Evolutionary conservation across 2,797 vertebrate species (phyloP).

Genomic region (Ctenosaura bakeri): DNA sequence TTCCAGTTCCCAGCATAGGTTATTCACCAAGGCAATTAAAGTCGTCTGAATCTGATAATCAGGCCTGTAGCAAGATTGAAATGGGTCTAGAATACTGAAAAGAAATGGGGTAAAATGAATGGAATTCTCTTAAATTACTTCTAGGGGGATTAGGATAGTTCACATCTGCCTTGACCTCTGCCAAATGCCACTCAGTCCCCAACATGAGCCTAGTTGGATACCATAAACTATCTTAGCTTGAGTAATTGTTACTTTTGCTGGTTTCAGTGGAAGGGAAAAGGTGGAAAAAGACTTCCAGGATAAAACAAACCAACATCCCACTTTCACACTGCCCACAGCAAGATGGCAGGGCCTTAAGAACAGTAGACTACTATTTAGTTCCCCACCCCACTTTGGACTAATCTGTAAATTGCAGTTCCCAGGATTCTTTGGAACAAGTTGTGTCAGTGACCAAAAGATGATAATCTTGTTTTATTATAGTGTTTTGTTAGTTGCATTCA

Average conservation of each 20-base stretch:
- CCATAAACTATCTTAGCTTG: neutral
- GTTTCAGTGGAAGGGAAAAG: neutral
- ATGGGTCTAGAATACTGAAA: no score
- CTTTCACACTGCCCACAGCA: neutral
- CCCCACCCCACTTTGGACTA: neutral
- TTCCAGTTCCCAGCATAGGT: no score
- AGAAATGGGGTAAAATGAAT: no score
- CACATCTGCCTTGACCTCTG: no score
- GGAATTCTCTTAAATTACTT: no score
- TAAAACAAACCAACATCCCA: neutral
- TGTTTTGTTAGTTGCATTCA: neutral
- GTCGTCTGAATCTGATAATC: no score
- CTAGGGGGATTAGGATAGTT: no score
- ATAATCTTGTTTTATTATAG: neutral
- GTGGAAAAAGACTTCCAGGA: neutral
- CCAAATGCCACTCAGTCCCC: neutral
- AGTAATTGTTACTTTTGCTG: neutral
- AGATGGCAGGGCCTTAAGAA: neutral
- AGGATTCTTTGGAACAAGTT: neutral
- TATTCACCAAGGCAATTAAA: no score
- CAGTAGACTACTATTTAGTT: neutral
- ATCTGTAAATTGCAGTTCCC: neutral
- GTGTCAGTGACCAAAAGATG: neutral
- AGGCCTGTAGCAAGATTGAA: no score
- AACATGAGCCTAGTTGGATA: neutral